Conservation (phyloP, 1,140 invertebrate genomes). For the Heliothis virescens region DNA sequence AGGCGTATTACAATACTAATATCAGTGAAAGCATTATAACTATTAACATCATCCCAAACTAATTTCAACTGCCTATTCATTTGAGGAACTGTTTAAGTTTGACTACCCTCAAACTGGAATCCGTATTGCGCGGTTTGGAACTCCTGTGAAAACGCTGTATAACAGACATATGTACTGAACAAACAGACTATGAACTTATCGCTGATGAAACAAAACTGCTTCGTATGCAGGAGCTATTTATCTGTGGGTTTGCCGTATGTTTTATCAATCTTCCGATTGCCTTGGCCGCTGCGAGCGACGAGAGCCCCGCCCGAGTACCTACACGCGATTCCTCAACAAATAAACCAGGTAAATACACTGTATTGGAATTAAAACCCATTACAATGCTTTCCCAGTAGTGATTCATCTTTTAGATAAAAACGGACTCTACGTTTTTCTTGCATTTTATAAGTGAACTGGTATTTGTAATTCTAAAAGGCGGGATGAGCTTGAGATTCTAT, state of each 20-base stretch:
- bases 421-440: not conserved
- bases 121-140: slow-evolving; percentile 24
- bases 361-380: slow-evolving; percentile 26
- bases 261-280: slow-evolving; percentile 57
- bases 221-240: slow-evolving; percentile 48
- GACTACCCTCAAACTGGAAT: slow-evolving; percentile 25
- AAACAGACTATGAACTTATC: slow-evolving; percentile 44
- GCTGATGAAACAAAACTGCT: slow-evolving; percentile 47
- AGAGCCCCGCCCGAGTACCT: slow-evolving; percentile 43
- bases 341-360: slow-evolving; percentile 27
- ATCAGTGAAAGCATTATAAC: not conserved
- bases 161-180: slow-evolving; percentile 8
- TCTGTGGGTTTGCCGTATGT: slow-evolving; percentile 47
- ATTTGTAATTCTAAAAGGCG: too few species aligned
- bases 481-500: too few species aligned
- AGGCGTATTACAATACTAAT: not conserved
- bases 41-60: slow-evolving; percentile 19
- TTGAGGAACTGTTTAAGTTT: slow-evolving; percentile 36
- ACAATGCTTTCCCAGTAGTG: slow-evolving; percentile 17
- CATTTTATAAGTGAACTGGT: not conserved
- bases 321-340: slow-evolving; percentile 51
- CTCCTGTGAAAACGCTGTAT: slow-evolving; percentile 29
- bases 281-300: slow-evolving; percentile 20
- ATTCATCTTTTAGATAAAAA: slow-evolving; percentile 20
- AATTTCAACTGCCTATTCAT: slow-evolving; percentile 37